A percentile compares a stretch with the other conserved stretches of the same genome.
These are phyloP conservation scores for Gobio gobio DNA, from an alignment of 2,113 vertebrate genomes.

Conservation along the genomic window DNA sequence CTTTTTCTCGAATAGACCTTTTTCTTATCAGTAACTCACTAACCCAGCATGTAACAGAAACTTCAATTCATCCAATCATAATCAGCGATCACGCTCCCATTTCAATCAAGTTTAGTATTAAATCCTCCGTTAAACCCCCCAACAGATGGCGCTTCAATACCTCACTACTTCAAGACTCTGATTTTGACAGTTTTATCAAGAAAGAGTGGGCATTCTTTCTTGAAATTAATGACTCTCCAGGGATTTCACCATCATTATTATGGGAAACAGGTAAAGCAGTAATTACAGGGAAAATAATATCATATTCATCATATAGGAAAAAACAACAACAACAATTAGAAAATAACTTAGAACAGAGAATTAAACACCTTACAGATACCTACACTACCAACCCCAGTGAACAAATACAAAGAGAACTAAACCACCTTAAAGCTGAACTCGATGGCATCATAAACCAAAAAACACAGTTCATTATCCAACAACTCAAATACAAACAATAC, in stretches of 20 bases:
- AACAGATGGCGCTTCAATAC: conserved; percentile 7
- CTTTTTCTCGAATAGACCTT: too few relatives aligned
- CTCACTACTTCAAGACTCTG: not conserved
- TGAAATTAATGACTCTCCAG: not conserved
- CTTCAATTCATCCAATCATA: too few relatives aligned
- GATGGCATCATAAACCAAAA: not conserved
- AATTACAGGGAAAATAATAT: too few relatives aligned
- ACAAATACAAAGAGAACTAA: not conserved
- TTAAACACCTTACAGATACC: not conserved
- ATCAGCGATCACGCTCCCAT: too few relatives aligned
- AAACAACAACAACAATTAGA: not conserved
- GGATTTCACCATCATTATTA: conserved; percentile 6
- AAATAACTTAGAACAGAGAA: not conserved
- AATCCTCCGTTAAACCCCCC: not conserved
- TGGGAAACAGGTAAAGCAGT: conserved; percentile 1
- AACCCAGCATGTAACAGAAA: too few relatives aligned
- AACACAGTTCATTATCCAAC: not conserved
- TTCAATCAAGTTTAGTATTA: not conserved
- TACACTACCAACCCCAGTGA: not conserved
- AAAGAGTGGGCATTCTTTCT: conserved; percentile 10
- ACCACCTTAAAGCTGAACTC: not conserved
- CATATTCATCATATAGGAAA: too few relatives aligned
- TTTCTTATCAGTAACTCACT: too few relatives aligned
- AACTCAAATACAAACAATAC: too few relatives aligned
- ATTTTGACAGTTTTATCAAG: not conserved